A percentile compares a stretch with the other conserved stretches of the same genome.
Evolutionary conservation across 2,113 vertebrate genomes (phyloP).

Genomic region (Trachemys scripta): DNA sequence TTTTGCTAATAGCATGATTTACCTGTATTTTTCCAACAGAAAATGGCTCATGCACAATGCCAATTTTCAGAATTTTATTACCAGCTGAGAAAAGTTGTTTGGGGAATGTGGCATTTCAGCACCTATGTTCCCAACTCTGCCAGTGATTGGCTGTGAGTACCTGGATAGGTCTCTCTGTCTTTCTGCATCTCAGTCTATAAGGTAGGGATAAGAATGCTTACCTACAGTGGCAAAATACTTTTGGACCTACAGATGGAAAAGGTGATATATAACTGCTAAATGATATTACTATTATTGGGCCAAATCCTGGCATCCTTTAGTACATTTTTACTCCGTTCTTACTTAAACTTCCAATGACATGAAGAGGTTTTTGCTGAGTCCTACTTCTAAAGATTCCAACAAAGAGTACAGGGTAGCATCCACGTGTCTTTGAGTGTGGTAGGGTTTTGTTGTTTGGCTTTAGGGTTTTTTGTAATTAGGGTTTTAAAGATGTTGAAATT

Average conservation of each 20-base stretch:
- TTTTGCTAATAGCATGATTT: constrained; percentile 43
- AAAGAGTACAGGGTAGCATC: not conserved
- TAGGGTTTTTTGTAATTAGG: not conserved
- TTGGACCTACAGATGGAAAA: not conserved
- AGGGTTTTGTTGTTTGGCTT: not conserved
- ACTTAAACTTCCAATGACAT: not conserved
- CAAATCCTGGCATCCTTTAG: not conserved
- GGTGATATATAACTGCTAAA: not conserved
- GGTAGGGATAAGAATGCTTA: not conserved
- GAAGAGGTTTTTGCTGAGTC: not conserved
- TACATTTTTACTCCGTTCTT: not conserved
- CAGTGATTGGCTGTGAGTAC: not conserved
- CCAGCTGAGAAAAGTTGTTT: constrained; percentile 16
- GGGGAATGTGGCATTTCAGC: constrained; percentile 31
- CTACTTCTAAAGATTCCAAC: not conserved
- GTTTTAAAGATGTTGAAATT: not conserved
- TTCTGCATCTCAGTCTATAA: not conserved
- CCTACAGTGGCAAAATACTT: not conserved
- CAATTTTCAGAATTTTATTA: constrained; percentile 49
- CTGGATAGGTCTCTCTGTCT: not conserved
- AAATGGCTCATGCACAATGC: constrained; percentile 47
- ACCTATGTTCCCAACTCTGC: constrained; percentile 40
- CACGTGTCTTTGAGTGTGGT: not conserved
- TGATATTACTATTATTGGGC: not conserved
- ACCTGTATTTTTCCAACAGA: constrained; percentile 57